Evolutionary conservation across 2,888 invertebrate species (phyloP), one percentile per base, ranked within the genome.

Genomic region (Pseudococcus longispinus): DNA sequence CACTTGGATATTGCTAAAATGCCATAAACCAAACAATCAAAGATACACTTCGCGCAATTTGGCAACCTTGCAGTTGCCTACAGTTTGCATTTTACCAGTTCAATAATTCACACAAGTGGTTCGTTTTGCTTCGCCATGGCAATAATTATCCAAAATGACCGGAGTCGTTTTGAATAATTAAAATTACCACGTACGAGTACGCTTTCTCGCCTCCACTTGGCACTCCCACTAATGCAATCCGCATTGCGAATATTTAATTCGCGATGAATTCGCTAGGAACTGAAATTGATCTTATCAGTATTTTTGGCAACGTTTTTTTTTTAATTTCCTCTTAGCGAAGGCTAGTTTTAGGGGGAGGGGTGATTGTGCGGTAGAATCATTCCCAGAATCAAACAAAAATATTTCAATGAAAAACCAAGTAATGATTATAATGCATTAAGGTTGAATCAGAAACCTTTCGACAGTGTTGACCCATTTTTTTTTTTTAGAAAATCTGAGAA

Each of bases 131-230:
- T 70, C 70, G 29, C 29, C 70, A 70, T 29, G 29, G 29, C 70
- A 29, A 70, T 70, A 70, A 70, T 70, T 70, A 70, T 29, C 70
- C 70, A 70, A 70, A 70, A 70, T 70, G 70, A 70, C 70, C 70
- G 1, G 2, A 70, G 70, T 70, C 70, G 70, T 29, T 29, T 20
- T 70, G 70, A 70, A 70, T 70, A 70, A 70, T 70, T 70, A 70
- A 70, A 70, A 70, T 70, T 29, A 70, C 60, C 60, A 23, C 60
- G 60, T 60, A 60, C 29, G 11, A 20, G 60, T 60, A 60, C 29
- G 11, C 70, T 70, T 70, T 70, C 70, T 70, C 70, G 70, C 29
- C 29, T 70, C 18, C 5, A 18, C 29, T 70, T 15, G 70, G 29
- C 70, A 70, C 70, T 70, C 70, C 70, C 70, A 23, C 46, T 26